Conservation (phyloP, 2,797 vertebrate species). For the Syngnathus acus region DNA sequence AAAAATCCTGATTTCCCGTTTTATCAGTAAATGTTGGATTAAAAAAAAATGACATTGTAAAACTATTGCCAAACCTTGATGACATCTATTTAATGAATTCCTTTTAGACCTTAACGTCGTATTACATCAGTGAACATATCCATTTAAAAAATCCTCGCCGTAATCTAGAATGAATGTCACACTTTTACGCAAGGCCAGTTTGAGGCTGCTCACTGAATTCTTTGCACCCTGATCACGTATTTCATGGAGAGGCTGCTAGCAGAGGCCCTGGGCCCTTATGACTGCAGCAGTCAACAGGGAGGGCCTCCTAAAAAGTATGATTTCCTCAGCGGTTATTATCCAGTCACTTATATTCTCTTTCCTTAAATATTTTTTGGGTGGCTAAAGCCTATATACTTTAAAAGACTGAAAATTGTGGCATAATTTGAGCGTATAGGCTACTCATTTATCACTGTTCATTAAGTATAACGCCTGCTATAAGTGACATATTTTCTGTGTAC, state of each 20-base stretch:
- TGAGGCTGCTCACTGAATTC: background rate
- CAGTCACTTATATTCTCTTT: conserved; percentile 33
- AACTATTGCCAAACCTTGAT: background rate
- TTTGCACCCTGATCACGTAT: conserved; percentile 53
- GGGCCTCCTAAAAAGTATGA: conserved; percentile 51
- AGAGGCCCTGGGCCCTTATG: conserved; percentile 43
- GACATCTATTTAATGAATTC: background rate
- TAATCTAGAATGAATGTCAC: background rate
- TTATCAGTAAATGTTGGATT: background rate
- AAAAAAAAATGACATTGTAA: too few relatives aligned
- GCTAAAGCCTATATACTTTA: background rate
- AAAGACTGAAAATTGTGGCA: conserved; percentile 11
- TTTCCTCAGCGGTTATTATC: conserved; percentile 54
- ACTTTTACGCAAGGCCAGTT: conserved; percentile 15
- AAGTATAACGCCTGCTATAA: conserved; percentile 3
- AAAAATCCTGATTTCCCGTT: background rate
- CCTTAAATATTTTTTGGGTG: conserved; percentile 31
- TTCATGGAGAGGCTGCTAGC: conserved; percentile 41
- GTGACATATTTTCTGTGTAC: conserved; percentile 6
- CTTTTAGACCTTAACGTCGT: background rate
- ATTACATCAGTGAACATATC: background rate
- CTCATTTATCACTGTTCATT: conserved; percentile 17
- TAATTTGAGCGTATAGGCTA: conserved; percentile 21
- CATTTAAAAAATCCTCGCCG: background rate
- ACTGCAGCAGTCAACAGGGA: conserved; percentile 35